A percentile compares a stretch with the other conserved stretches of the same genome.
Evolutionary conservation across 92 coral and sea anemone species (phyloP).

Genomic region (Actinernus sp.): DNA sequence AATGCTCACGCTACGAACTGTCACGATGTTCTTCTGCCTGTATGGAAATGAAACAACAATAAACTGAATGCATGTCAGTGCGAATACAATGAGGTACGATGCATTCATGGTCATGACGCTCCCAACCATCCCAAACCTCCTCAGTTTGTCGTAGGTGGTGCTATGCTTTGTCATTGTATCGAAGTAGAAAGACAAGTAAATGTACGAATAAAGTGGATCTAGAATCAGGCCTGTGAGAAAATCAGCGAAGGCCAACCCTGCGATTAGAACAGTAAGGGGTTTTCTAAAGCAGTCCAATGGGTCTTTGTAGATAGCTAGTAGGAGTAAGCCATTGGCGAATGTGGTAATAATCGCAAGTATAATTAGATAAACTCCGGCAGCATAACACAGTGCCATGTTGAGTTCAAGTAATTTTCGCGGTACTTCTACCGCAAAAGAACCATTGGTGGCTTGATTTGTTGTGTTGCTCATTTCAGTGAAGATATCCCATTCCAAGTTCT

Average conservation of each 20-base stretch:
- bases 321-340: constrained; percentile 30
- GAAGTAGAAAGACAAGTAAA: background rate
- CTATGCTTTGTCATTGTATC: background rate
- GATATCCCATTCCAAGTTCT: no score
- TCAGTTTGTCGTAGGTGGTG: background rate
- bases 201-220: constrained; percentile 35
- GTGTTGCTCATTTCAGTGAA: no score
- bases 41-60: constrained; percentile 43
- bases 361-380: constrained; percentile 22
- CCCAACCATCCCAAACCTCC: constrained; percentile 4
- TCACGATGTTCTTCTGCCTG: constrained; percentile 23
- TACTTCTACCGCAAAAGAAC: no score
- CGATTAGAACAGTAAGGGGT: constrained; percentile 33
- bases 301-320: constrained; percentile 41
- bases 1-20: constrained; percentile 13
- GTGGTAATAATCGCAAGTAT: constrained; percentile 26
- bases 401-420: no score
- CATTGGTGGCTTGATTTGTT: no score
- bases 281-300: constrained; percentile 21
- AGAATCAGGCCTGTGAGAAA: constrained; percentile 24
- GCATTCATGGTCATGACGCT: constrained; percentile 36
- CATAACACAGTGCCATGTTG: background rate
- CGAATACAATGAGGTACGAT: constrained; percentile 31
- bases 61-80: constrained; percentile 31
- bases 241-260: constrained; percentile 47